Percentiles rank a stretch among this genome's conserved stretches.
phyloP scores from a whole-genome alignment of 2,113 vertebrate genomes.

The Atlantisia rogersi region DNA sequence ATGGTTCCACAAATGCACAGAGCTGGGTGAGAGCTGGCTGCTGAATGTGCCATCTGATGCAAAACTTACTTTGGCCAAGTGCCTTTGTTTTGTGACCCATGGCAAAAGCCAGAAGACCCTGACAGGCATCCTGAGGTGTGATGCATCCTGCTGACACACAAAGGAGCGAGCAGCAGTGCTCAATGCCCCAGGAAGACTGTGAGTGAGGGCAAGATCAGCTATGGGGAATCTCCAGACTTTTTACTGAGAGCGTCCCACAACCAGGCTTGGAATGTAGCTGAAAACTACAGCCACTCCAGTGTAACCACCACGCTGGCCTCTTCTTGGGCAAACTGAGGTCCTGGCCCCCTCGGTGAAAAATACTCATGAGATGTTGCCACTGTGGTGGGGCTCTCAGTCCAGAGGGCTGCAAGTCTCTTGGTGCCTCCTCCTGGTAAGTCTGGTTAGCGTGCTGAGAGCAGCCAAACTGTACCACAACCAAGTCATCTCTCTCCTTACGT shows the following conservation, averaged over 20 bases:
- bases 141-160: background rate
- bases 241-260: background rate
- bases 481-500: background rate
- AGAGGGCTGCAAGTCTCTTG: background rate
- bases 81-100: background rate
- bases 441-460: background rate
- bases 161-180: background rate
- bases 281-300: background rate
- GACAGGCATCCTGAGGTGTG: no score
- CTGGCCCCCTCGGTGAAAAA: background rate
- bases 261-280: background rate
- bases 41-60: fast-evolving
- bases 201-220: background rate
- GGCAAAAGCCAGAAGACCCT: background rate
- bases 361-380: background rate
- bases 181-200: no score
- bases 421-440: background rate
- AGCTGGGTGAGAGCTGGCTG: background rate
- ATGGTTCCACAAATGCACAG: background rate
- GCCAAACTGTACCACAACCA: fast-evolving
- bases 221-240: background rate
- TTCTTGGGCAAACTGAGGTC: background rate
- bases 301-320: background rate
- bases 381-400: background rate
- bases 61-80: background rate